These are phyloP conservation scores for human (Homo sapiens) DNA, from an alignment of 2,113 vertebrate genomes.

Conservation along the genomic window GRCh38 chr6:93674501-93675000, in stretches of 20 bases:
- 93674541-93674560: neutral
- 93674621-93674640: neutral
- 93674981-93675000: neutral
- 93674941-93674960: neutral
- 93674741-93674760: neutral
- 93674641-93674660: neutral
- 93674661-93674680: neutral
- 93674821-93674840: neutral
- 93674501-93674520: neutral
- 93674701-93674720: neutral
- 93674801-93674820: neutral
- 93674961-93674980: neutral
- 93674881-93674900: neutral
- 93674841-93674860: neutral
- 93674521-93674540: neutral
- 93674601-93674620: neutral
- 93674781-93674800: neutral
- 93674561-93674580: neutral
- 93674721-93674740: neutral
- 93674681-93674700: neutral
- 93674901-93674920: neutral
- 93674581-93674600: neutral
- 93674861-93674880: neutral
- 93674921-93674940: neutral
- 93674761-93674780: no score